These are phyloP conservation scores for Macroglossus sobrinus DNA, from an alignment of 2,113 vertebrate species.

Conservation along the genomic window DNA sequence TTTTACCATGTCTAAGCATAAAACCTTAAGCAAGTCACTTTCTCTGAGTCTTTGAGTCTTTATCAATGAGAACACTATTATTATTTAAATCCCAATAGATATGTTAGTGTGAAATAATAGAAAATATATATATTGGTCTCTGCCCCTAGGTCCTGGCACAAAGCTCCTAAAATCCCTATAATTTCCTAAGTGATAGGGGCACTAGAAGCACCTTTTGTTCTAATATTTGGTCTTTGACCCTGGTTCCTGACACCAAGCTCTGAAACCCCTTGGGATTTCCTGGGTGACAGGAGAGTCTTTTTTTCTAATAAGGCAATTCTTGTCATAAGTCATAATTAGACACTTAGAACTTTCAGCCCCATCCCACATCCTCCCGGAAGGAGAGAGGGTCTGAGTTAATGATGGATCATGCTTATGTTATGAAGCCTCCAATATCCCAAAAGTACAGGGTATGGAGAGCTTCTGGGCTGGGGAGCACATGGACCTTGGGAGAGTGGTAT, in stretches of 20 bases:
- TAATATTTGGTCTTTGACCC: not conserved
- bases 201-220: not conserved
- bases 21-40: not conserved
- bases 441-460: not conserved
- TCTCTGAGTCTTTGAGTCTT: not conserved
- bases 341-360: not conserved
- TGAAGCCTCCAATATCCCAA: not conserved
- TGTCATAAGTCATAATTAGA: not conserved
- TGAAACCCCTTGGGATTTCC: not conserved
- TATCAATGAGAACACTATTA: not conserved
- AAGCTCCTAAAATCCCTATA: not conserved
- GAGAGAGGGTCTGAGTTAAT: not conserved
- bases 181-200: not conserved
- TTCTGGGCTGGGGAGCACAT: rapidly evolving
- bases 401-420: not conserved
- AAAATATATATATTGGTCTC: not conserved
- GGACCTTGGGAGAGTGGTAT: not conserved
- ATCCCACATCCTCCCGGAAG: not conserved
- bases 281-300: not conserved
- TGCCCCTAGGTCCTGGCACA: not conserved
- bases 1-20: not conserved
- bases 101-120: not conserved
- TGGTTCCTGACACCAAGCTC: not conserved
- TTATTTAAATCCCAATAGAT: not conserved
- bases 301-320: not conserved